Base-by-base conservation (phyloP, 2,113 vertebrate genomes). In the Macrotus californicus region DNA sequence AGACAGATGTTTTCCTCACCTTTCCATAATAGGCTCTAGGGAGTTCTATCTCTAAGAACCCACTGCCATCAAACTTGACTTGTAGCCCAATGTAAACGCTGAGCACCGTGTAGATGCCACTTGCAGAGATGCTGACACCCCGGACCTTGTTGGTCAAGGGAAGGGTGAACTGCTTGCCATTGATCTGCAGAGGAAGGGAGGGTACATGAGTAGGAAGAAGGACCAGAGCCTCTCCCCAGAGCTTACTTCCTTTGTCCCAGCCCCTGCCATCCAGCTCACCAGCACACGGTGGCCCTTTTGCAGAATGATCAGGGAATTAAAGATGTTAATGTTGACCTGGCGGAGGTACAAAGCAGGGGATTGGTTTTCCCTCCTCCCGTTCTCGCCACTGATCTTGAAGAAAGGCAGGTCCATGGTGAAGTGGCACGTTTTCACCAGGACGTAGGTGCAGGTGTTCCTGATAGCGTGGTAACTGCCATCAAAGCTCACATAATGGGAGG, bases 401-500 rank as follows among this genome's bases (percentile, higher is more conserved):
- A 97, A 98, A 22, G 98, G 98, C 77, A 96, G 94, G 54, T 97
- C 98, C 84, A 76, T 94, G 87, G 93, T 98, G 81, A 81, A 80
- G 92, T 99, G 96, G 91, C 99, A 99, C 19, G 98, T 96, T 93
- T 98, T 97, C 67, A 98, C 98, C 94, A 99, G 96, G 1, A 98
- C 97, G 61, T 99, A 99, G 10, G 98, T 98, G 96, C 99, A 99
- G 29, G 98, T 98, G 36, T 98, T 98, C 98, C 98, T 98, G 96
- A 98, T 98, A 1, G 98, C 98, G 89, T 99, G 98, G 98, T 98
- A 98, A 64, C 94, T 67, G 10, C 98, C 97, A 48, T 99, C 99
- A 15, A 99, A 99, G 64, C 98, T 99, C 97, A 98, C 97, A 80
- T 99, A 99, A 95, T 98, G 98, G 46, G 98, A 98, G 61, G 98